Percentiles rank a stretch among this genome's conserved stretches.
Evolutionary conservation across 1,140 invertebrate genomes (phyloP).

Genomic region (Lutraria rhynchaena): DNA sequence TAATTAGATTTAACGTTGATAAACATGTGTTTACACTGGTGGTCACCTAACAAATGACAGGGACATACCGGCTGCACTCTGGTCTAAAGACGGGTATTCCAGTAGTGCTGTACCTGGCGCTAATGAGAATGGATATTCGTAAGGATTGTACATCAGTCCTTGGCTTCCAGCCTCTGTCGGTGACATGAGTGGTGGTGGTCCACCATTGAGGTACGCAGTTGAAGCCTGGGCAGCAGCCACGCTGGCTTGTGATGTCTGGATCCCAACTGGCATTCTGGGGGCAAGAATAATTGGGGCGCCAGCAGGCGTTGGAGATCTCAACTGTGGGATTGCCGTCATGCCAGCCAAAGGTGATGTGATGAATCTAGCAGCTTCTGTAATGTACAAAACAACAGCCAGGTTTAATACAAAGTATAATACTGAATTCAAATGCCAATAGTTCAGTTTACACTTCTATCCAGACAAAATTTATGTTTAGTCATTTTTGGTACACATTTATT

Average conservation of each 20-base stretch:
- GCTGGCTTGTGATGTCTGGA: constrained; percentile 22
- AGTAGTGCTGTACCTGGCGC: constrained; percentile 73
- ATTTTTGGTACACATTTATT: too few species aligned
- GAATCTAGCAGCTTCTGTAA: constrained; percentile 73
- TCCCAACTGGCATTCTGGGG: constrained; percentile 70
- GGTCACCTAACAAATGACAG: constrained; percentile 64
- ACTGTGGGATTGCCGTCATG: constrained; percentile 63
- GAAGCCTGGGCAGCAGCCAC: constrained; percentile 53
- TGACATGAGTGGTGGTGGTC: constrained; percentile 77
- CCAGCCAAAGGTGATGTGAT: constrained; percentile 69
- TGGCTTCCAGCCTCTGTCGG: constrained; percentile 68
- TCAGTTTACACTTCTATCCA: too few species aligned
- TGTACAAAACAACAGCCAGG: constrained; percentile 38
- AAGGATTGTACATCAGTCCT: constrained; percentile 74
- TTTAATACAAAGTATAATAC: background rate
- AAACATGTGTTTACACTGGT: constrained; percentile 17
- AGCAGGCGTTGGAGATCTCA: constrained; percentile 70
- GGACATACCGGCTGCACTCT: constrained; percentile 77
- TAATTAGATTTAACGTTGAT: too few species aligned
- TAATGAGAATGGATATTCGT: constrained; percentile 70
- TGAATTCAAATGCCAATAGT: background rate
- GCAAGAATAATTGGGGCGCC: constrained; percentile 74
- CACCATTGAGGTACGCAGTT: constrained; percentile 68
- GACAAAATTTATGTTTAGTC: too few species aligned
- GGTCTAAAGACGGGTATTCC: constrained; percentile 75